Evolutionary conservation across 1,140 invertebrate genomes (phyloP).

Genomic region (Pararge aegeria): DNA sequence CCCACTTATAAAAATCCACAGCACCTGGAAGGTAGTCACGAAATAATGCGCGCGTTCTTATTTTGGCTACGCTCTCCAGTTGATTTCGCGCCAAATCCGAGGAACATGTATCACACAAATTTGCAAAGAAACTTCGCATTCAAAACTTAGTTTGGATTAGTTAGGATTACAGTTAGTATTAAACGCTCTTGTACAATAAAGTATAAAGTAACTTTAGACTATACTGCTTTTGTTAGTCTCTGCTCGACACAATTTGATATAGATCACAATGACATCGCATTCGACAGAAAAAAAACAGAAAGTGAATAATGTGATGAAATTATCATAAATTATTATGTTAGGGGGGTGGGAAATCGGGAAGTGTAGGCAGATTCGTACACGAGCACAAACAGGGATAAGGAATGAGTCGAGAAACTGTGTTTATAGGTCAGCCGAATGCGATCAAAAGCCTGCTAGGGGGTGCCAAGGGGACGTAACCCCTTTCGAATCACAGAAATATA

Average conservation of each 20-base stretch:
- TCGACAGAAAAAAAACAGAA: constrained; percentile 1
- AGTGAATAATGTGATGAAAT: constrained; percentile 6
- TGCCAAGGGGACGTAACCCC: constrained; percentile 26
- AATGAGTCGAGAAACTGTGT: constrained; percentile 52
- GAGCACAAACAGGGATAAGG: constrained; percentile 17
- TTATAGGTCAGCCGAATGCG: constrained; percentile 65
- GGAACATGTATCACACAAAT: no score
- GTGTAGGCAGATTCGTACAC: constrained; percentile 10
- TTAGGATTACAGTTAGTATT: no score
- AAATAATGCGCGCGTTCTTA: no score
- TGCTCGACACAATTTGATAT: neutral
- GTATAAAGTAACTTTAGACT: no score
- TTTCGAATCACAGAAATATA: constrained; percentile 10
- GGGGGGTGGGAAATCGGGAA: constrained; percentile 3
- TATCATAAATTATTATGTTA: constrained; percentile 24
- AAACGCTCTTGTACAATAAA: no score
- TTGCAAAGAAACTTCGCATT: no score
- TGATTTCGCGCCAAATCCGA: no score
- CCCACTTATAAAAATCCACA: no score
- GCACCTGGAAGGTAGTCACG: no score
- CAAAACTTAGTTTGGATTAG: no score
- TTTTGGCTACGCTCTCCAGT: no score
- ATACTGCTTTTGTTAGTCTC: neutral
- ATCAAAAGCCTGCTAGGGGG: constrained; percentile 40
- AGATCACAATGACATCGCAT: neutral